Evolutionary conservation across 2,888 invertebrate species (phyloP), one percentile per base, ranked within the genome.

Genomic region (Diplolepis rosae): DNA sequence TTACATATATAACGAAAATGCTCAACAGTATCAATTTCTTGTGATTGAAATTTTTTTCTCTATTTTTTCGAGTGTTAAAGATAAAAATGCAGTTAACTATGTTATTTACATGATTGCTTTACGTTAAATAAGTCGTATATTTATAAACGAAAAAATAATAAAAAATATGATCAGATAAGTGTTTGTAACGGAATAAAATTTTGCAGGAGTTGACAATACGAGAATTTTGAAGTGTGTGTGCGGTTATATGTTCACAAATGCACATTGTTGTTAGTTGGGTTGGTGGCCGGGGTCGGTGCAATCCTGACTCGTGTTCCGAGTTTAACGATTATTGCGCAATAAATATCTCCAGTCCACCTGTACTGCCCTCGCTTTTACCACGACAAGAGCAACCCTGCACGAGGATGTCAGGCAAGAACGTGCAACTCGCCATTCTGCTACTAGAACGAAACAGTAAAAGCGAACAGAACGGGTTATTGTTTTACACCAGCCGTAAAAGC

Each of bases 401-500:
- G 52, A 52, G 13, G 22, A 52, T 13, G 13, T 13, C 42, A 39
- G 50, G 51, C 15, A 18, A 13, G 56, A 66, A 67, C 56, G 69
- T 72, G 66, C 72, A 66, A 68, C 56, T 72, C 69, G 68, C 68
- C 50, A 66, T 66, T 51, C 66, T n/a, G 50, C 68, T 66, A 73
- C 68, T 74, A 73, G 75, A 80, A 77, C 72, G 76, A 76, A 78
- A 77, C 80, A 78, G 78, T 81, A 83, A 80, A 83, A 80, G 80
- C 76, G 79, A 80, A 77, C 83, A 82, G 80, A 83, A 80, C 80
- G 83, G 76, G 74, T 83, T 81, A 84, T 86, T 85, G 85, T 86
- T 85, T 87, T 84, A 85, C 83, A 79, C 73, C 78, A 79, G 79
- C 78, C 81, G 80, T 86, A 84, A 85, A 85, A 72, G 78, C 71